Conservation (phyloP, 2,797 vertebrate genomes). For the Trachurus trachurus region DNA sequence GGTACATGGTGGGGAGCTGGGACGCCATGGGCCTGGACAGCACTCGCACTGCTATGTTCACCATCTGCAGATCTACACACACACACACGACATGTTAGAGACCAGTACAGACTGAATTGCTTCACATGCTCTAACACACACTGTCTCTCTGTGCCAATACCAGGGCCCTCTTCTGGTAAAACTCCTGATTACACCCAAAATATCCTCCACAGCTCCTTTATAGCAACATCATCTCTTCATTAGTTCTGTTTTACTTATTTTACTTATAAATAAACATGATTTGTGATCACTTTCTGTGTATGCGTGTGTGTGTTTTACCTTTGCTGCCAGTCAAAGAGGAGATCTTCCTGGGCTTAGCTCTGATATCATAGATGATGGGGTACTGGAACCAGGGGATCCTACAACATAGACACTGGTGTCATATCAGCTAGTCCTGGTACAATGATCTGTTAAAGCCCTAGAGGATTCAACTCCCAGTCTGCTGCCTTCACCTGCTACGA, state of each 20-base stretch:
- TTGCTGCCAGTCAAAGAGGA: constrained; percentile 95
- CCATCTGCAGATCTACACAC: constrained; percentile 92
- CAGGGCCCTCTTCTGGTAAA: neutral
- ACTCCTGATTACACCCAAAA: neutral
- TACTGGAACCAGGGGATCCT: constrained; percentile 96
- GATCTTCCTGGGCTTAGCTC: constrained; percentile 92
- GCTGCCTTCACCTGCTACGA: neutral
- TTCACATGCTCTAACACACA: neutral
- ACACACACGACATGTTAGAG: neutral
- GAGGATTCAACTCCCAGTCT: neutral
- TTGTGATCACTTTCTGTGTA: neutral
- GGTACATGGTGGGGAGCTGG: constrained; percentile 91
- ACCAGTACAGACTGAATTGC: neutral
- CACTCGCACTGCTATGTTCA: constrained; percentile 93
- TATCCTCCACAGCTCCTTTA: neutral
- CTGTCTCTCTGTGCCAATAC: neutral
- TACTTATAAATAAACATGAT: neutral
- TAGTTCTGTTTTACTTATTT: neutral
- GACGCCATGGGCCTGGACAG: constrained; percentile 90
- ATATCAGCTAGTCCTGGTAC: neutral
- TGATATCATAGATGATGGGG: constrained; percentile 95
- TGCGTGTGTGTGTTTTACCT: constrained; percentile 80
- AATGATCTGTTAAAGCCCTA: neutral
- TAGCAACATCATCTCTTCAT: neutral
- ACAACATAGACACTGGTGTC: constrained; percentile 11